Conservation (phyloP, 2,113 vertebrate genomes). For the Erythrocercus mccallii region DNA sequence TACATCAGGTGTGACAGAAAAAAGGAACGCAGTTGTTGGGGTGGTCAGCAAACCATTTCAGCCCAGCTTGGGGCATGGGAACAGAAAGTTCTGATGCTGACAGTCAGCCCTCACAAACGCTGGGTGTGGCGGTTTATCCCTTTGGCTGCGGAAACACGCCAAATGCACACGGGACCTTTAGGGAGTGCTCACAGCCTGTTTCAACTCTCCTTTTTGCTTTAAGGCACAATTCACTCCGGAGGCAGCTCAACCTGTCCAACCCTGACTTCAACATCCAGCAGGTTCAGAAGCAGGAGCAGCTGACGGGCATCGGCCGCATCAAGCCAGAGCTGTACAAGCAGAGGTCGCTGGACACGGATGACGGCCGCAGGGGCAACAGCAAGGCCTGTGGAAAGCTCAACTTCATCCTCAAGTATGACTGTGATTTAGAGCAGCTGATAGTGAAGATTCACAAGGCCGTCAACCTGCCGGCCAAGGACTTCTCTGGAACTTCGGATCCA, state of each 20-base stretch:
- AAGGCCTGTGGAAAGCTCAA: conserved; percentile 89
- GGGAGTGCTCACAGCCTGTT: not conserved
- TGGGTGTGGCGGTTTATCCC: not conserved
- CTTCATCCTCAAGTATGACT: conserved; percentile 96
- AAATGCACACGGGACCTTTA: not conserved
- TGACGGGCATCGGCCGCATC: conserved; percentile 89
- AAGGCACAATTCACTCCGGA: conserved; percentile 93
- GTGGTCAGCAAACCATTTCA: conserved; percentile 2
- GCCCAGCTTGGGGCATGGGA: not conserved
- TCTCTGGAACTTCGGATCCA: conserved; percentile 96
- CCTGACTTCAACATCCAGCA: conserved; percentile 97
- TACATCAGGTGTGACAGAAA: not conserved
- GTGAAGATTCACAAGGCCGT: conserved; percentile 97
- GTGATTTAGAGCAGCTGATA: conserved; percentile 94
- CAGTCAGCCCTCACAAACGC: not conserved
- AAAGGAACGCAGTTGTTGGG: not conserved
- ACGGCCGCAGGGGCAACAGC: conserved; percentile 80
- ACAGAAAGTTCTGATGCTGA: not conserved
- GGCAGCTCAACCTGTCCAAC: conserved; percentile 96
- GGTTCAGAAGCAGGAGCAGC: conserved; percentile 95
- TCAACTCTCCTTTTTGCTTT: conserved; percentile 51
- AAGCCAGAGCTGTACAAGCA: conserved; percentile 98
- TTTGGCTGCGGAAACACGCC: rapidly evolving
- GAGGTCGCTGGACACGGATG: conserved; percentile 90
- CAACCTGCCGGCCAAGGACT: conserved; percentile 96